Conservation (phyloP, 2,797 vertebrate species). For the Premnoplex brunnescens region DNA sequence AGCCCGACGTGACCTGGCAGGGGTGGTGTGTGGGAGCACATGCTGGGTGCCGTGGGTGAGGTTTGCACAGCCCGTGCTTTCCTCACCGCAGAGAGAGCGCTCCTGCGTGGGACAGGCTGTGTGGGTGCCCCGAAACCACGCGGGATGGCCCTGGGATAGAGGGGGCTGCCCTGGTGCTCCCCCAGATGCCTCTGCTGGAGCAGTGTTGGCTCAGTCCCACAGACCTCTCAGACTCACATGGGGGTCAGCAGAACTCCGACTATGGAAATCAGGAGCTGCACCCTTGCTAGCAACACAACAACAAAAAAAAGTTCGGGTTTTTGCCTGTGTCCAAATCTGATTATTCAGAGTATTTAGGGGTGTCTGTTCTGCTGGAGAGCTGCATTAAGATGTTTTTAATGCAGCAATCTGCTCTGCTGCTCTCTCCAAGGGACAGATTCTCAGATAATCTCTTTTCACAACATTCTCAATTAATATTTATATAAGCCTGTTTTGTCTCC, state of each 20-base stretch:
- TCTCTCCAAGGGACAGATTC: conserved; percentile 32
- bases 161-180: fast-evolving
- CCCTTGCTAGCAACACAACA: background rate
- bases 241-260: background rate
- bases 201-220: fast-evolving
- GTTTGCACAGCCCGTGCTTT: background rate
- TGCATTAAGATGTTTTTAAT: conserved; percentile 1
- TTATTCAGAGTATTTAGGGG: background rate
- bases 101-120: fast-evolving
- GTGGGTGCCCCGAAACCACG: fast-evolving
- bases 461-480: conserved; percentile 52
- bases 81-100: fast-evolving
- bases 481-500: conserved; percentile 30
- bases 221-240: fast-evolving
- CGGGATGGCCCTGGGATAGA: background rate
- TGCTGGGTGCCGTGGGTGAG: background rate
- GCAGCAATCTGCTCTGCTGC: background rate
- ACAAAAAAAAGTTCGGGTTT: background rate
- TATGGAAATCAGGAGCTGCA: background rate
- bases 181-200: background rate
- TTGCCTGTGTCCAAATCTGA: background rate
- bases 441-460: conserved; percentile 38
- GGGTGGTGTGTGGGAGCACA: fast-evolving
- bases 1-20: background rate
- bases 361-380: background rate